Evolutionary conservation across 2,888 invertebrate genomes (phyloP), one percentile per base, ranked within the genome.

Genomic region (Cryptocephalus primarius): DNA sequence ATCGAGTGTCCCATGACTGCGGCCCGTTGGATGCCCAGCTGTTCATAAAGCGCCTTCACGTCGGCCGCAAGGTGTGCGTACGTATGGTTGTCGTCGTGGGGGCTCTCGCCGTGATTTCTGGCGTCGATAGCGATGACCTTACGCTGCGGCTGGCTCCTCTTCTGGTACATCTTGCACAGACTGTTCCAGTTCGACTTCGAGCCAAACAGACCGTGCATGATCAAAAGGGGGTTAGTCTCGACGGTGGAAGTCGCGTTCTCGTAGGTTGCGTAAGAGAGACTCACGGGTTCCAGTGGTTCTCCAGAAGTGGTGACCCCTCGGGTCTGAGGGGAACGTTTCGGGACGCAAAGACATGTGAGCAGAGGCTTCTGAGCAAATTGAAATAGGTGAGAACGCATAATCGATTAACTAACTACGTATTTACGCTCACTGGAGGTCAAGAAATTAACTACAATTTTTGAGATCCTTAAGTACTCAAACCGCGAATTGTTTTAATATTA

Each of bases 81-180:
- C 22, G 75, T 78, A 70, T 91, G 86, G 0, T 80, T 75, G 0
- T 74, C 56, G 0, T 81, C 73, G 65, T 94, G 93, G 1, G 88
- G 85, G 63, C 94, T 94, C 52, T 92, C 90, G 0, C 96, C 97
- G 70, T 97, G 97, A 71, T 97, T 96, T 64, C 96, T 77, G 8
- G 88, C 85, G 72, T 97, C 97, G 33, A 94, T 76, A 8, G 85
- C 75, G 51, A 89, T 77, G 0, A 92, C 73, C 79, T 82, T 72
- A 76, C 87, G 66, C 77, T 75, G 56, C 53, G 80, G 78, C 75
- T 1, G 82, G 78, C 78, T 83, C 45, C 75, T 76, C 50, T 77
- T 76, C 49, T 60, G 58, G 46, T 59, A 62, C 8, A 52, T 60
- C 53, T 86, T 90, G 1, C 85, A 83, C 11, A 93, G 68, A 34